These are phyloP conservation scores for Tipula vernalis DNA, from an alignment of 2,888 invertebrate species.

Conservation along the genomic window DNA sequence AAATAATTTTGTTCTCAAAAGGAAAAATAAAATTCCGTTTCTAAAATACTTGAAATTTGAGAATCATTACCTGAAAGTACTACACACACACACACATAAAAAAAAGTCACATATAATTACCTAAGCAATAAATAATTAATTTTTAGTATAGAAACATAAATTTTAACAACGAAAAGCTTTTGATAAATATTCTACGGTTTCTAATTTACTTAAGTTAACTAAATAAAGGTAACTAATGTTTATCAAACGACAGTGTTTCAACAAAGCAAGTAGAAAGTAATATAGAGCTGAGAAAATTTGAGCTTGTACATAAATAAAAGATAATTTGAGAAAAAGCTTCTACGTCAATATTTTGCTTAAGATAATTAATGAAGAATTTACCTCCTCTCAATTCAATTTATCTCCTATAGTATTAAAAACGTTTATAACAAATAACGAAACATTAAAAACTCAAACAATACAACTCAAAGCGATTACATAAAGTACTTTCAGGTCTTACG, in stretches of 20 bases:
- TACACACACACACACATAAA: background rate
- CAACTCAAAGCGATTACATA: background rate
- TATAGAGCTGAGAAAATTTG: too few species aligned
- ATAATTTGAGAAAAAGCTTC: too few species aligned
- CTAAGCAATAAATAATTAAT: background rate
- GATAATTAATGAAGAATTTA: too few species aligned
- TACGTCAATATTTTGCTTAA: too few species aligned
- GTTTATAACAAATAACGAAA: background rate
- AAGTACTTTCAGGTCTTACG: background rate
- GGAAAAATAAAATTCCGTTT: background rate
- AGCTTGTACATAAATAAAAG: background rate
- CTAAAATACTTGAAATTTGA: background rate
- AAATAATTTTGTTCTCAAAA: background rate
- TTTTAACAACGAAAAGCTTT: background rate
- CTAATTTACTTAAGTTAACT: background rate
- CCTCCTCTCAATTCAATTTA: too few species aligned
- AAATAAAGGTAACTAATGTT: background rate
- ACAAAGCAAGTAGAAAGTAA: background rate
- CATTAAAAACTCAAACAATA: background rate
- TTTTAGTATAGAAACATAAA: background rate
- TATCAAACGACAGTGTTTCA: background rate
- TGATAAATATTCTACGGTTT: background rate
- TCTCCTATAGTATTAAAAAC: background rate
- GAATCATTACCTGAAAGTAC: background rate
- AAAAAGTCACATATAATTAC: background rate